Conservation (phyloP, 2,113 vertebrate species). For the Neomonachus schauinslandi region DNA sequence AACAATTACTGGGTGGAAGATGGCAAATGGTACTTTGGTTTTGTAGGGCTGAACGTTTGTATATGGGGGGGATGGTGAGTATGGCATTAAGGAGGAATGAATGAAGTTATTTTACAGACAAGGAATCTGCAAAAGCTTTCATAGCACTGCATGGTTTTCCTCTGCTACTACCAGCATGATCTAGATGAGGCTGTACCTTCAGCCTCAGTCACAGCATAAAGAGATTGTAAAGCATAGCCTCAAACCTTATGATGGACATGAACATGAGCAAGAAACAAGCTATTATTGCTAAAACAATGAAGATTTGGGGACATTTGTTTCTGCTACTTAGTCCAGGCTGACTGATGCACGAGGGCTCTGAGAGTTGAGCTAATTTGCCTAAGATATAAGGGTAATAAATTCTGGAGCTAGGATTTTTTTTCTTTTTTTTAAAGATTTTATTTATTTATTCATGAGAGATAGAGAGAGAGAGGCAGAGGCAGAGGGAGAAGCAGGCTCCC, state of each 20-base stretch:
- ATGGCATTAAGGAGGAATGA: neutral
- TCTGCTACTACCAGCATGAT: neutral
- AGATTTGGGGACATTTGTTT: neutral
- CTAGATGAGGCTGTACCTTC: neutral
- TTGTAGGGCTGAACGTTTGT: neutral
- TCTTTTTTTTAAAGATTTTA: too few relatives aligned
- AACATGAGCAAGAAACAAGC: neutral
- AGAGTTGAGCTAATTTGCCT: neutral
- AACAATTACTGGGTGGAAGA: neutral
- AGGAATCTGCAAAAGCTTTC: neutral
- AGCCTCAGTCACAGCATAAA: neutral
- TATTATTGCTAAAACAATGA: neutral
- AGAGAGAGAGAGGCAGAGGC: too few relatives aligned
- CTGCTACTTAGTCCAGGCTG: neutral
- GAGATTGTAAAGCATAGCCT: neutral
- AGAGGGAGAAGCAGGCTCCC: too few relatives aligned
- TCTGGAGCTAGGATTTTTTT: neutral
- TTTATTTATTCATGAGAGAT: too few relatives aligned
- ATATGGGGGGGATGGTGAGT: neutral
- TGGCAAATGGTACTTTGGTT: neutral
- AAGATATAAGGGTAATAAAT: neutral
- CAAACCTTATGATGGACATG: neutral
- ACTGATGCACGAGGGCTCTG: neutral
- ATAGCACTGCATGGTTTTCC: fast-evolving
- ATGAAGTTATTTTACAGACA: neutral